Percentiles rank a stretch among this genome's conserved stretches.
Evolutionary conservation across 2,888 invertebrate genomes (phyloP).

Genomic region (Drosophila phalerata): DNA sequence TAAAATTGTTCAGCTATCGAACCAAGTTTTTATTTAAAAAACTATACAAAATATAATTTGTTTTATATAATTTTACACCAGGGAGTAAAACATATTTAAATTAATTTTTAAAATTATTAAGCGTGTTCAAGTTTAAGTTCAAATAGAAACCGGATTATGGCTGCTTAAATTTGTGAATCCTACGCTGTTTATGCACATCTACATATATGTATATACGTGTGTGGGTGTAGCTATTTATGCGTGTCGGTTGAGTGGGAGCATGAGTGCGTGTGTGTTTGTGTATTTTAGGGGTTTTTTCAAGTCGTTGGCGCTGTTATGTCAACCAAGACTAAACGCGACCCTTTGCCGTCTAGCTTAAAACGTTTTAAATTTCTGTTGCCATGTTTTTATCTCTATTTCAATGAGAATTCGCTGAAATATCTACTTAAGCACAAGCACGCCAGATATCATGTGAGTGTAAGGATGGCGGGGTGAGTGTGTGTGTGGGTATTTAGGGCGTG

Average conservation of each 20-base stretch:
- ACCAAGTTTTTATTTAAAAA: too few species aligned
- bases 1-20: too few species aligned
- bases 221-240: slow-evolving; percentile 5
- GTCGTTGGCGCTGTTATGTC: slow-evolving; percentile 41
- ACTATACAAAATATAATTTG: too few species aligned
- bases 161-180: slow-evolving; percentile 43
- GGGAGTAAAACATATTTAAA: too few species aligned
- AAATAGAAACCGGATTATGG: slow-evolving; percentile 2
- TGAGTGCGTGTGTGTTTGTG: slow-evolving; percentile 20
- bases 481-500: slow-evolving; percentile 10
- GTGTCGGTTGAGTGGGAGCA: neutral
- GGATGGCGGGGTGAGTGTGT: slow-evolving; percentile 9
- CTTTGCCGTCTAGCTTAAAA: slow-evolving; percentile 27
- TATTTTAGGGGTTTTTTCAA: slow-evolving; percentile 19
- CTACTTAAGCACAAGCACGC: slow-evolving; percentile 63
- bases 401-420: slow-evolving; percentile 62
- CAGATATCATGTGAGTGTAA: slow-evolving; percentile 23
- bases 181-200: slow-evolving; percentile 20
- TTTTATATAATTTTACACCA: too few species aligned
- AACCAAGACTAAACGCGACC: slow-evolving; percentile 45
- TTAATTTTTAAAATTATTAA: neutral
- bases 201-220: neutral
- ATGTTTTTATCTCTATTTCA: slow-evolving; percentile 51
- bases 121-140: slow-evolving; percentile 8
- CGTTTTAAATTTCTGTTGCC: slow-evolving; percentile 62